Base-by-base conservation (phyloP, 2,888 invertebrate genomes). In the Himalopsyche anomala region DNA sequence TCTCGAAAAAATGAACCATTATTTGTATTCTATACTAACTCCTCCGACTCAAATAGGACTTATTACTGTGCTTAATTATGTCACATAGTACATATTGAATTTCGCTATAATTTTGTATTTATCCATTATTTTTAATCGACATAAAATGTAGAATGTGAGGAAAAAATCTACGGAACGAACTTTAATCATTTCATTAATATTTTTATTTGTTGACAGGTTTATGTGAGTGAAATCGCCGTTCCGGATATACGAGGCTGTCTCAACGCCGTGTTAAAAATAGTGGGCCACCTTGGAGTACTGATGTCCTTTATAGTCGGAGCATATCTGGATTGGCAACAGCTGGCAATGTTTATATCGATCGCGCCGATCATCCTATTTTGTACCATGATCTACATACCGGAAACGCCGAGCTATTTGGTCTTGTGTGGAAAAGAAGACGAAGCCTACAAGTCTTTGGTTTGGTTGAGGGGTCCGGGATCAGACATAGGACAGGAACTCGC, bases 181-280 rank as follows among this genome's bases (percentile, higher is more conserved):
- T 28, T 28, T 28, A 28, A 28, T 28, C 28, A 28, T 28, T 74
- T 36, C 5, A 19, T 74, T 6, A 36, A 69, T 17, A 69, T 69
- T 36, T 38, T 80, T 80, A 17, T 80, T 80, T 80, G 9, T 89
- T 12, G n/a, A 74, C 94, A 94, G 95, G 97, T 98, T 36, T 98
- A 98, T 93, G 96, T 98, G 90, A 97, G 97, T 90, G 98, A 98
- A 92, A 97, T 98, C 90, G 96, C 98, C 42, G 96, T 97, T 38
- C 96, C 97, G 2, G 96, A 96, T 88, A 96, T 97, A 89, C 94
- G 98, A 45, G 98, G 98, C 42, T 96, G 97, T 89, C 93, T 98
- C 85, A 97, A 97, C 90, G 96, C 97, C 6, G 95, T 97, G 87
- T 94, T 97, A 88, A 98, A 98, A 91, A 95, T 98, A 89, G 96